Conservation (phyloP, 2,797 vertebrate species). For the Valencia hispanica region DNA sequence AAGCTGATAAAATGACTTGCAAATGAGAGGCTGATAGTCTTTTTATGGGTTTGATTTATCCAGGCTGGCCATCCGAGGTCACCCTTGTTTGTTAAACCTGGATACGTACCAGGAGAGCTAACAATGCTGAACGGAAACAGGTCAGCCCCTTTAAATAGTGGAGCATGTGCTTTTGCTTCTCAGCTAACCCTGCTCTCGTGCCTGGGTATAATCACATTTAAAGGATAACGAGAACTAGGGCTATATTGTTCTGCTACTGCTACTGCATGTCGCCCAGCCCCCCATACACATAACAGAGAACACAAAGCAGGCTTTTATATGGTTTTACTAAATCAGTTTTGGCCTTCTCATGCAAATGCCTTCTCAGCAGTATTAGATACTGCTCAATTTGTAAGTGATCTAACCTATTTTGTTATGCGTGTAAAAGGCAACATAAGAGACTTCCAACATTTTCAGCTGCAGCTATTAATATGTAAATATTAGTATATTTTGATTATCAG, state of each 20-base stretch:
- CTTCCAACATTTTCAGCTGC: not conserved
- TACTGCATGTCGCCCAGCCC: conserved; percentile 36
- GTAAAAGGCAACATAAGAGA: conserved; percentile 3
- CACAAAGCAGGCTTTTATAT: conserved; percentile 62
- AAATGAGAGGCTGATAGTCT: not conserved
- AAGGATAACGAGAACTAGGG: conserved; percentile 63
- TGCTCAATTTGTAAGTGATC: conserved; percentile 6
- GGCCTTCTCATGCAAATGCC: conserved; percentile 33
- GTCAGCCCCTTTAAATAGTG: conserved; percentile 28
- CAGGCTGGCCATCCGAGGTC: not conserved
- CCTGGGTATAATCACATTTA: conserved; percentile 68
- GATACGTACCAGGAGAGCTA: conserved; percentile 5
- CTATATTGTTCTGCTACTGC: conserved; percentile 59
- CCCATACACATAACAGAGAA: conserved; percentile 49
- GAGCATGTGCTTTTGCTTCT: conserved; percentile 55
- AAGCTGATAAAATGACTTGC: not conserved
- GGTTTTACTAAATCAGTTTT: conserved; percentile 41
- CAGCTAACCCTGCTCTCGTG: conserved; percentile 44
- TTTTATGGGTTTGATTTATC: conserved; percentile 1
- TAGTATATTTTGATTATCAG: not conserved
- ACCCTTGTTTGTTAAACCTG: not conserved
- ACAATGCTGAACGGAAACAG: conserved; percentile 21
- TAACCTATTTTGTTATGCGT: conserved; percentile 13
- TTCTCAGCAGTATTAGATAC: conserved; percentile 5
- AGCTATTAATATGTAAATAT: not conserved